Base-by-base conservation (phyloP, 2,888 invertebrate species). In the Zaprionus obscuricornis region DNA sequence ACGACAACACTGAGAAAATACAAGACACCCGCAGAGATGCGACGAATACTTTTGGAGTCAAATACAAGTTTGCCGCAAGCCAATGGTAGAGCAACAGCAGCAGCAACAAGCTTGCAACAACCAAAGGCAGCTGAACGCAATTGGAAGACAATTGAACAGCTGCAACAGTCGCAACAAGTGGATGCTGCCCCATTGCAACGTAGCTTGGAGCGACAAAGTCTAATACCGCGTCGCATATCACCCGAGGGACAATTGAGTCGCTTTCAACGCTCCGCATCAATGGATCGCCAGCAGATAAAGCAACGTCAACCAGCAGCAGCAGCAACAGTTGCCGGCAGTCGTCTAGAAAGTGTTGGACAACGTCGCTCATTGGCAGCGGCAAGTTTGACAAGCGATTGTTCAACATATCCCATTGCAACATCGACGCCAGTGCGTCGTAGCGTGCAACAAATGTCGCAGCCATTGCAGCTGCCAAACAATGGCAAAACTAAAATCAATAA, bases 11-110 rank as follows among this genome's bases (percentile, higher is more conserved):
- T n/a, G n/a, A 22, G 49, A 5, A 31, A 51, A 11, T 51, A 18
- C 7, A 54, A 57, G 3, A 58, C 83, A 0, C 66, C 86, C 1
- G 42, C 68, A 1, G 77, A 85, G 17, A 84, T 85, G 37, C 89
- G 89, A 14, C 81, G 90, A 2, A 85, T 90, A 1, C 77, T 89
- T 1, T 67, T 90, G 3, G 89, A 90, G 57, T n/a, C n/a, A n/a
- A n/a, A n/a, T n/a, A n/a, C n/a, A n/a, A n/a, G n/a, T n/a, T n/a
- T n/a, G n/a, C n/a, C n/a, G n/a, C n/a, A n/a, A n/a, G n/a, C 86
- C 36, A 87, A 85, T 49, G 49, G 40, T 78, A 83, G 55, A n/a
- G 1, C 13, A 0, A 62, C n/a, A n/a, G n/a, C 26, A 14, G 1
- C 17, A 8, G 1, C 36, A 10, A 5, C 7, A 3, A n/a, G 16